A percentile compares a stretch with the other conserved stretches of the same genome.
phyloP scores from a whole-genome alignment of 2,113 vertebrate genomes.

The Prinia subflava region DNA sequence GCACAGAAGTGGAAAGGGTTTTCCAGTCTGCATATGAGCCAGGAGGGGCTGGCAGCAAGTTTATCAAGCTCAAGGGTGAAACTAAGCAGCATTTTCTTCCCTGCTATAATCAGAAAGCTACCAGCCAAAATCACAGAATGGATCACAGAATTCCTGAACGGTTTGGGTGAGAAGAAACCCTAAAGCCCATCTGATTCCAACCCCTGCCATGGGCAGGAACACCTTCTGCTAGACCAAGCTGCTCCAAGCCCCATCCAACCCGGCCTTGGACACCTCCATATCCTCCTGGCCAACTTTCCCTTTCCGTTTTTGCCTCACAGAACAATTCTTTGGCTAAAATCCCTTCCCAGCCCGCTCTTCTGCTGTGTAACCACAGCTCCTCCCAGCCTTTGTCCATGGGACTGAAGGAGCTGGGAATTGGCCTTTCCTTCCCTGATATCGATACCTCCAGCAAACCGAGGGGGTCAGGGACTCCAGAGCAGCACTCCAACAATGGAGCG shows the following conservation, averaged over 20 bases:
- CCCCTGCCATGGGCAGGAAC: neutral
- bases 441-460: neutral
- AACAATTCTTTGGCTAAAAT: neutral
- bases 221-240: neutral
- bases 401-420: neutral
- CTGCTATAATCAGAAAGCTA: neutral
- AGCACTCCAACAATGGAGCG: accelerated
- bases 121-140: neutral
- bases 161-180: neutral
- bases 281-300: neutral
- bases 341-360: accelerated
- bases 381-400: neutral
- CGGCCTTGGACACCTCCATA: neutral
- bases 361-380: neutral
- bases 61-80: neutral
- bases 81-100: neutral
- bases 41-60: neutral
- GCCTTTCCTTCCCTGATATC: neutral
- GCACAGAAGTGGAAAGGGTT: neutral
- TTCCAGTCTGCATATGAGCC: accelerated
- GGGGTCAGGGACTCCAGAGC: neutral
- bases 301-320: neutral
- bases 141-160: neutral
- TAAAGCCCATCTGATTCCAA: neutral
- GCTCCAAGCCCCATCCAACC: neutral